Conservation (phyloP, 2,797 vertebrate species). For the Morus bassanus region DNA sequence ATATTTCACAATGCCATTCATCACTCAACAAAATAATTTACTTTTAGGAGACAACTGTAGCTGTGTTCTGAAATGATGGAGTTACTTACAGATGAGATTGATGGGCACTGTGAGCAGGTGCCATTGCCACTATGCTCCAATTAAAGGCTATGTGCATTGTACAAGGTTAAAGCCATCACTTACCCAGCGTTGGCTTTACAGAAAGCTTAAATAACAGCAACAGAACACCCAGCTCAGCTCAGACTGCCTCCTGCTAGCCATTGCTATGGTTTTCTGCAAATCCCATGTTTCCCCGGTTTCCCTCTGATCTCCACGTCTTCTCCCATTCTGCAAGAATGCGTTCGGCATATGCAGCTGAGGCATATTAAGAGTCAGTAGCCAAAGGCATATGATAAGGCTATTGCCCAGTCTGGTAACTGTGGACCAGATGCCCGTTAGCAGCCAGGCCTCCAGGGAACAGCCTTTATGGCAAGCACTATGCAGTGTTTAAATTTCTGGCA, state of each 20-base stretch:
- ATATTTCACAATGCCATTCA: conserved; percentile 16
- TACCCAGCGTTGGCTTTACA: not conserved
- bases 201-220: not conserved
- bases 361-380: not conserved
- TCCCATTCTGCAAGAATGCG: not conserved
- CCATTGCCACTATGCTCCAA: not conserved
- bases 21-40: conserved; percentile 19
- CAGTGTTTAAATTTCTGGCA: not conserved
- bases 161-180: not conserved
- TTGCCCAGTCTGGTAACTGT: not conserved
- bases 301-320: not conserved
- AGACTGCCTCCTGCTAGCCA: not conserved
- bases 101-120: not conserved
- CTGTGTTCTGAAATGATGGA: conserved; percentile 15
- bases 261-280: not conserved
- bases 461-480: not conserved
- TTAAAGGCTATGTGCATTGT: not conserved
- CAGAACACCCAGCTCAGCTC: not conserved
- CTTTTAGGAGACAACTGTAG: conserved; percentile 16
- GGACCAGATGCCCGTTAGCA: not conserved
- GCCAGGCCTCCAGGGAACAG: not conserved
- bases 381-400: not conserved
- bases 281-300: not conserved
- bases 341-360: not conserved
- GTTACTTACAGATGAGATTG: not conserved